phyloP scores from a whole-genome alignment of 2,888 invertebrate genomes.

The Drosophila quinaria region DNA sequence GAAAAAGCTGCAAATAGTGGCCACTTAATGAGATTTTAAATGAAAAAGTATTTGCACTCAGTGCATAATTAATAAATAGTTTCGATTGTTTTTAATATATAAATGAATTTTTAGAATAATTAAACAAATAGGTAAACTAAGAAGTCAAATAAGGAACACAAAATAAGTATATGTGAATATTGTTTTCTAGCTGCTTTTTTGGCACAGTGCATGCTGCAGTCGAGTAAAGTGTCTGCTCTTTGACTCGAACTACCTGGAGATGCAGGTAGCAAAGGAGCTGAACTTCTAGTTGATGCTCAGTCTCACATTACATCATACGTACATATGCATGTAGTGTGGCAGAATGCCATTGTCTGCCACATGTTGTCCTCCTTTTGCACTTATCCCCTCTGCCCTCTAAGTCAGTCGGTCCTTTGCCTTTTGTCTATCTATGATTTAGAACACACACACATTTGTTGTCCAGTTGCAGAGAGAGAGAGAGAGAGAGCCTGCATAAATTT shows the following conservation, averaged over 20 bases:
- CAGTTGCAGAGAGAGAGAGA: constrained; percentile 23
- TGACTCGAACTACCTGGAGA: constrained; percentile 18
- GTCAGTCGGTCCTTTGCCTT: constrained; percentile 9
- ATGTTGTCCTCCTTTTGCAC: constrained; percentile 45
- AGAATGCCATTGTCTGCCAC: constrained; percentile 37
- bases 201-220: constrained; percentile 4
- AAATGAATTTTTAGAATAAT: no score
- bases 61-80: background rate
- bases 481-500: constrained; percentile 60
- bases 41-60: no score
- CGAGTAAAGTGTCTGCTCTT: constrained; percentile 4
- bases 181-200: background rate
- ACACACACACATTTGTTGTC: constrained; percentile 31
- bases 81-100: background rate
- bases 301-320: constrained; percentile 27
- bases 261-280: constrained; percentile 21
- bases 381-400: constrained; percentile 1
- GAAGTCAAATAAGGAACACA: no score
- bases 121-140: no score
- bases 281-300: constrained; percentile 6
- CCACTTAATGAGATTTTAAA: no score
- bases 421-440: constrained; percentile 52
- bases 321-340: background rate
- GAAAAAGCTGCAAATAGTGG: background rate
- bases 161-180: no score